These are phyloP conservation scores for Ctenosaura bakeri DNA, from an alignment of 2,797 vertebrate genomes.

Conservation along the genomic window DNA sequence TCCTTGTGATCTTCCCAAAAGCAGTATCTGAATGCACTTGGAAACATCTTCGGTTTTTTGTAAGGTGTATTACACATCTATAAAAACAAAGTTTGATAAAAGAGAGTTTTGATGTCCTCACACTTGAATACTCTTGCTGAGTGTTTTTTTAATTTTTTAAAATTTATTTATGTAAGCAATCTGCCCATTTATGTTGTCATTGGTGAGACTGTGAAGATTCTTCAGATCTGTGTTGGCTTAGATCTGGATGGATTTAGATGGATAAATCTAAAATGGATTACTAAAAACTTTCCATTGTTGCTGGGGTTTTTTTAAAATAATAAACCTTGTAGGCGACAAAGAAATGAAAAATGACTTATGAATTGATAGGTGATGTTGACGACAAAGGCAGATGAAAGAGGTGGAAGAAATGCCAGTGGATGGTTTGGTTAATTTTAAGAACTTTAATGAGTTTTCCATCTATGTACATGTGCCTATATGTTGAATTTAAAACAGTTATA, in stretches of 20 bases:
- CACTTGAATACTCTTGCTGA: neutral
- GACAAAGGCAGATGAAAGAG: neutral
- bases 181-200: neutral
- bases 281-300: neutral
- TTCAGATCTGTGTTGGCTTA: constrained; percentile 27
- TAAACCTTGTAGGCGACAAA: neutral
- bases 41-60: neutral
- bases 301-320: neutral
- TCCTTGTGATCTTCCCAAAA: constrained; percentile 30
- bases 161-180: neutral
- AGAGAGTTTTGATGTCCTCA: neutral
- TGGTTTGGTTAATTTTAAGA: neutral
- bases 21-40: constrained; percentile 24
- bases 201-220: neutral
- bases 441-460: too few relatives aligned
- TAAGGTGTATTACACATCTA: constrained; percentile 31
- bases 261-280: neutral
- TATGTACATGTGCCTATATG: too few relatives aligned
- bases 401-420: neutral
- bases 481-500: too few relatives aligned
- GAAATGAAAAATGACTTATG: neutral
- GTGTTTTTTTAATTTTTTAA: neutral
- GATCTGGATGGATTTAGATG: neutral
- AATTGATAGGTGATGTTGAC: neutral
- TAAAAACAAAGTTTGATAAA: neutral